A percentile compares a stretch with the other conserved stretches of the same genome.
These are phyloP conservation scores for Myotis vivesi DNA, from an alignment of 2,797 vertebrate species.

Conservation along the genomic window DNA sequence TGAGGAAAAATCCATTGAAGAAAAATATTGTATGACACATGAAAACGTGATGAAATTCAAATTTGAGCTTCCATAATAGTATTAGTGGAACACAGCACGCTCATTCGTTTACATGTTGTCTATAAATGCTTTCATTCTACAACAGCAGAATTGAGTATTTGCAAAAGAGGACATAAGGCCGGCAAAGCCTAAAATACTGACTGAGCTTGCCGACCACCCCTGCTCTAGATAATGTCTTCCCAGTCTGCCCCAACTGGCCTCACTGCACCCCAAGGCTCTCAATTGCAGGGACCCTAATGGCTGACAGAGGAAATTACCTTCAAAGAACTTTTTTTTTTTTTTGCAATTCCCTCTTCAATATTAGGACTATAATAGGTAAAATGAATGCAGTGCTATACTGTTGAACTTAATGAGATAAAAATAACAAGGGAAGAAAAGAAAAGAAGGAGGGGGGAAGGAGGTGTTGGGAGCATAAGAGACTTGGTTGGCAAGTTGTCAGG, in stretches of 20 bases:
- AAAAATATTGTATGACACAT: slow-evolving; percentile 38
- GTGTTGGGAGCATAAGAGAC: too few relatives aligned
- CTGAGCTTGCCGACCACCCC: background rate
- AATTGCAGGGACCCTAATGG: background rate
- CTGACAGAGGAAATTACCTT: background rate
- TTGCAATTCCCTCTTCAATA: background rate
- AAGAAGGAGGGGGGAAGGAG: background rate
- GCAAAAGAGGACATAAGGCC: background rate
- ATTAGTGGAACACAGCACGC: background rate
- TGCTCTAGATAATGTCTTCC: background rate
- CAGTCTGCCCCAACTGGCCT: background rate
- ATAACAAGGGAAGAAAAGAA: background rate
- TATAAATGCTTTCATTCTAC: background rate
- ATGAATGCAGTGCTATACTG: background rate
- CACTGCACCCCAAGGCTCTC: background rate
- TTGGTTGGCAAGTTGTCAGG: too few relatives aligned
- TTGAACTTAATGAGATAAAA: background rate
- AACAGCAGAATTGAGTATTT: background rate
- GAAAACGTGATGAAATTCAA: slow-evolving; percentile 9
- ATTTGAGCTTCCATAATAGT: background rate
- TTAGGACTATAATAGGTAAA: background rate
- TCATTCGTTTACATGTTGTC: background rate
- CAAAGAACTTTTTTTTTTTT: background rate
- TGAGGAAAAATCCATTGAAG: background rate
- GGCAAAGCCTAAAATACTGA: background rate